Percentiles rank a stretch among this genome's conserved stretches.
These are phyloP conservation scores for Caenorhabditis afra DNA, from an alignment of 2,888 invertebrate genomes.

Conservation along the genomic window DNA sequence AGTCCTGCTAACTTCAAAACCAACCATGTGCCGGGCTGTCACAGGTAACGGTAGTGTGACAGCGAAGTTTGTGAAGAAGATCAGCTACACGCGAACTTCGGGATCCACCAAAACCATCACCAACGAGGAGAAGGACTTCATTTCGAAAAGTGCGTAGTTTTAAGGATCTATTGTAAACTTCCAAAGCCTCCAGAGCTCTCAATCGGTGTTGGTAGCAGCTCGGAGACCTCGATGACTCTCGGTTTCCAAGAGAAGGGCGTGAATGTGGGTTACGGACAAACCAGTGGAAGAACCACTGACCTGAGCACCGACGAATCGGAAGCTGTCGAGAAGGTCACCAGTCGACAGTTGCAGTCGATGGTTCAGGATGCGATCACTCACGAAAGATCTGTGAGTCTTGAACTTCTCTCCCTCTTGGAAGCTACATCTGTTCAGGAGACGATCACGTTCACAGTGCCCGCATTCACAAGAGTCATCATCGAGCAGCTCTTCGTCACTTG, in stretches of 20 bases:
- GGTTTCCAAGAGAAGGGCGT: neutral
- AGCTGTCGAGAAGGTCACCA: neutral
- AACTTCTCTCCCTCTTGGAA: no score
- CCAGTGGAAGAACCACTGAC: neutral
- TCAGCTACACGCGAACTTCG: neutral
- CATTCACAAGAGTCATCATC: neutral
- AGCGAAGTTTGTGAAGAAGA: neutral
- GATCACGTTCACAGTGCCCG: neutral
- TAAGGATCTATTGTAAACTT: no score
- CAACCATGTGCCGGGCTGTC: no score
- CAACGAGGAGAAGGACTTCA: neutral
- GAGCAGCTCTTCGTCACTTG: neutral
- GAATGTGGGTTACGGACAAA: neutral
- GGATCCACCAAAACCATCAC: neutral
- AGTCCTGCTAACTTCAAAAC: no score
- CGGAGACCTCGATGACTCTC: neutral
- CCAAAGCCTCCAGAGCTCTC: neutral
- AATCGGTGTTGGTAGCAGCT: neutral
- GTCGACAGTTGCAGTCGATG: neutral
- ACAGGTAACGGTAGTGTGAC: neutral
- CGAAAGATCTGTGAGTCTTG: neutral
- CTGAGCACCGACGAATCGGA: neutral
- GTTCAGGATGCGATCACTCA: neutral
- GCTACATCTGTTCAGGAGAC: no score
- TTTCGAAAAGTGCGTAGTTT: slow-evolving; percentile 1